Conservation (phyloP, 2,888 invertebrate species). For the Sussaba pulchella region DNA sequence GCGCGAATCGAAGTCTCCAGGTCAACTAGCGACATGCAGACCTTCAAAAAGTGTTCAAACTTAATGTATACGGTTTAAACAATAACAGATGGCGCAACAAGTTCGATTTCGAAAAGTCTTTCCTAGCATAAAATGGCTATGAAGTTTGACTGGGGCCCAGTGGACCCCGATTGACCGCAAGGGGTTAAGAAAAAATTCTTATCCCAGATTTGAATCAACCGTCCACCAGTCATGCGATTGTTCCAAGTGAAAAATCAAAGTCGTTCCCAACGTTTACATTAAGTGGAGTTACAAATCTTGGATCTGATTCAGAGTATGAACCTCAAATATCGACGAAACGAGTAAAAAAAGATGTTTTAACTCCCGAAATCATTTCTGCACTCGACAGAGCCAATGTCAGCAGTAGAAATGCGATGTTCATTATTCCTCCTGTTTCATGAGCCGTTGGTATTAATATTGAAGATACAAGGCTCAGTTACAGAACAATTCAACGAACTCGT, state of each 20-base stretch:
- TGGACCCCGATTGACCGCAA: too few species aligned
- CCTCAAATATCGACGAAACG: conserved; percentile 31
- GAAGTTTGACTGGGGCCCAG: too few species aligned
- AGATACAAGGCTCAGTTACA: conserved; percentile 53
- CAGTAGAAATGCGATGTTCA: conserved; percentile 60
- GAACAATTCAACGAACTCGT: conserved; percentile 61
- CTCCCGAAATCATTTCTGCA: conserved; percentile 49
- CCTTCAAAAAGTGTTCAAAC: too few species aligned
- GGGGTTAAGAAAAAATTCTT: not conserved
- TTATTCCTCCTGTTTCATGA: conserved; percentile 47
- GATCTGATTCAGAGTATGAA: conserved; percentile 40
- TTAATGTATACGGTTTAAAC: too few species aligned
- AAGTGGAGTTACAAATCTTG: conserved; percentile 23
- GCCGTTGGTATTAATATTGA: conserved; percentile 48
- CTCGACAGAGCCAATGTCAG: conserved; percentile 58
- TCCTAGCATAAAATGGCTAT: too few species aligned
- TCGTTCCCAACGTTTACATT: not conserved
- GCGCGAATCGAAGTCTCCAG: too few species aligned
- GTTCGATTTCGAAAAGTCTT: too few species aligned
- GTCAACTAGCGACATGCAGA: too few species aligned
- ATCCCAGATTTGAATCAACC: not conserved
- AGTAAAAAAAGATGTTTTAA: conserved; percentile 49
- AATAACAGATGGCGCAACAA: too few species aligned
- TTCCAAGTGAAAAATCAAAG: not conserved
- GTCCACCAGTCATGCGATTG: not conserved